phyloP scores from a whole-genome alignment of 1,140 invertebrate genomes.

The Stegodyphus dumicola region DNA sequence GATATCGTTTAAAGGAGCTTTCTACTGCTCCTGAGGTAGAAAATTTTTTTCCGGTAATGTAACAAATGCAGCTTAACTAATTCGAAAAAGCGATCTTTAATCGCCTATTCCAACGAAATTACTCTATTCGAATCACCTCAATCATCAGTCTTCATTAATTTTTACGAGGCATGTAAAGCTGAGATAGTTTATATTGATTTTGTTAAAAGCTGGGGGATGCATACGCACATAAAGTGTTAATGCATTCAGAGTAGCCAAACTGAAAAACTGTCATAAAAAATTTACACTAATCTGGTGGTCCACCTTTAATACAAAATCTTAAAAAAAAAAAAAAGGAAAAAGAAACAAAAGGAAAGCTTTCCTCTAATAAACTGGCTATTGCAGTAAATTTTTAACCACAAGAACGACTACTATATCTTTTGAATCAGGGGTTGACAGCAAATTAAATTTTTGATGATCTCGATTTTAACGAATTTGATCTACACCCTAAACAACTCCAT shows the following conservation, averaged over 20 bases:
- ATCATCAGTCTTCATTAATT: background rate
- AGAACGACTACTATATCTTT: slow-evolving; percentile 3
- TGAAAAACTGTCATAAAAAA: slow-evolving; percentile 36
- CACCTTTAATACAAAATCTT: slow-evolving; percentile 6
- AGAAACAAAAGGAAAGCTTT: slow-evolving; percentile 26
- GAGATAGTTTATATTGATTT: too few species aligned
- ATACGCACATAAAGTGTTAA: too few species aligned
- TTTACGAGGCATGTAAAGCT: too few species aligned
- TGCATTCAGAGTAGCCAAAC: slow-evolving; percentile 21
- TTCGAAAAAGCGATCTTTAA: slow-evolving; percentile 3
- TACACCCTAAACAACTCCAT: too few species aligned
- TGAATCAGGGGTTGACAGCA: background rate
- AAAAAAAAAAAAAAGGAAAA: background rate
- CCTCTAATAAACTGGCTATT: slow-evolving; percentile 48
- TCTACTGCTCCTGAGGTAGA: too few species aligned
- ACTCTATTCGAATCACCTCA: background rate
- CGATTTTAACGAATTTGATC: too few species aligned
- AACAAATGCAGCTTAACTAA: too few species aligned
- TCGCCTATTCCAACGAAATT: slow-evolving; percentile 7
- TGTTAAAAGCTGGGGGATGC: too few species aligned
- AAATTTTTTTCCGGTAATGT: too few species aligned
- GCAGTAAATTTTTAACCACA: slow-evolving; percentile 12
- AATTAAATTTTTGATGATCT: background rate
- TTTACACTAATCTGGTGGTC: slow-evolving; percentile 50
- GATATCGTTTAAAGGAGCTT: too few species aligned